Percentiles rank a stretch among this genome's conserved stretches.
Conservation (phyloP, 2,797 vertebrate genomes). For the Eulemur albifrons region DNA sequence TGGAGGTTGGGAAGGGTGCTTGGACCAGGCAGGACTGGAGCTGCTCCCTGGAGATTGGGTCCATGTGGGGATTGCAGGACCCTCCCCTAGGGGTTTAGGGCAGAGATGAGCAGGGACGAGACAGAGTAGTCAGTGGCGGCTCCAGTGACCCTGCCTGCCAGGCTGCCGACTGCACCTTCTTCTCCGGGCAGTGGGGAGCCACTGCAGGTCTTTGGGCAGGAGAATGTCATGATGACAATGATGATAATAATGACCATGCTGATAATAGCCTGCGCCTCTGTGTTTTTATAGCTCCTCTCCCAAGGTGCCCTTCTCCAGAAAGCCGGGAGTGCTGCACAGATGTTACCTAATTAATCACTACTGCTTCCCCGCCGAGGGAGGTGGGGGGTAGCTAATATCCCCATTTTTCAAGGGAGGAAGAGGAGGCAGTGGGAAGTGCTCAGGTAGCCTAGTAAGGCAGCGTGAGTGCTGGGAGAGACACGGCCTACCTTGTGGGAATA, state of each 20-base stretch:
- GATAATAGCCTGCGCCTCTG: not conserved
- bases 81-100: fast-evolving
- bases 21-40: not conserved
- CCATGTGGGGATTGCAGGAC: not conserved
- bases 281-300: slow-evolving; percentile 35
- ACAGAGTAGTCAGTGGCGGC: fast-evolving
- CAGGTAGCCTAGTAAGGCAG: not conserved
- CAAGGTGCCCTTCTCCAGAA: slow-evolving; percentile 64
- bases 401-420: slow-evolving; percentile 53
- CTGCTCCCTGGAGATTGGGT: not conserved
- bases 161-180: not conserved
- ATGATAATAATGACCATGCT: not conserved
- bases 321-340: slow-evolving; percentile 42
- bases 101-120: not conserved
- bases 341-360: slow-evolving; percentile 56
- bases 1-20: too few relatives aligned
- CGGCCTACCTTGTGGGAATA: not conserved
- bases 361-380: not conserved
- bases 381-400: not conserved
- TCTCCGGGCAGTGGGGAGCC: not conserved
- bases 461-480: fast-evolving
- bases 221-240: not conserved
- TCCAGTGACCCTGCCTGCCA: not conserved
- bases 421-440: not conserved
- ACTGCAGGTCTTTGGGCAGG: not conserved